phyloP scores from a whole-genome alignment of 2,113 vertebrate species.

The Boulengeromyrus knoepffleri region DNA sequence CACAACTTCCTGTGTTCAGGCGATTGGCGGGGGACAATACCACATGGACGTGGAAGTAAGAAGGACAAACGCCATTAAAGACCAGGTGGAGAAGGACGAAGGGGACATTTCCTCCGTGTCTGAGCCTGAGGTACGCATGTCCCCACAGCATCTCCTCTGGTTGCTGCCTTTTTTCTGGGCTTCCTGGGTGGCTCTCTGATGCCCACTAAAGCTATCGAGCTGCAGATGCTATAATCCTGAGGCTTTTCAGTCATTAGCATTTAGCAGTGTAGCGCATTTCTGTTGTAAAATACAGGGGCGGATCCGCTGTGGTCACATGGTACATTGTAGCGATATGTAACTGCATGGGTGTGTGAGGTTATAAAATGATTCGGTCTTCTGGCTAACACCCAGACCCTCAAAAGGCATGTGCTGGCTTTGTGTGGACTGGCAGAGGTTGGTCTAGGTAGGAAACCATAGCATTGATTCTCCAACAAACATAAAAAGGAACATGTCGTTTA shows the following conservation, averaged over 20 bases:
- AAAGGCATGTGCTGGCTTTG: not conserved
- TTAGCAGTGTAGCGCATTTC: not conserved
- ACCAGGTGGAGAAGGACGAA: not conserved
- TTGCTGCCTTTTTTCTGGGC: not conserved
- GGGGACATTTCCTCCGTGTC: not conserved
- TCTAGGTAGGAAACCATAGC: not conserved
- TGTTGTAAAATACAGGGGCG: not conserved
- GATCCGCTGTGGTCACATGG: not conserved
- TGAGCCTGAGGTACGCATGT: not conserved
- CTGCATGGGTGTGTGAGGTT: not conserved
- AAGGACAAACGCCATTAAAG: not conserved
- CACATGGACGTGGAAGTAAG: constrained; percentile 9
- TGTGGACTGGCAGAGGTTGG: not conserved
- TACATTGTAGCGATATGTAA: not conserved
- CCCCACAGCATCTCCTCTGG: no score
- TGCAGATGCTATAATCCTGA: not conserved
- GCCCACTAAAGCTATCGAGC: not conserved
- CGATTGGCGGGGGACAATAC: constrained; percentile 12
- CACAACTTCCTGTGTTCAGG: not conserved
- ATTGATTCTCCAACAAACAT: not conserved
- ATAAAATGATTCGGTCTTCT: not conserved
- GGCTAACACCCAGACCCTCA: not conserved
- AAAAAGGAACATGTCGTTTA: not conserved
- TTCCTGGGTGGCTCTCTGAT: not conserved
- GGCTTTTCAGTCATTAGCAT: not conserved